Base-by-base conservation (phyloP, 2,113 vertebrate genomes). In the Perognathus longimembris region DNA sequence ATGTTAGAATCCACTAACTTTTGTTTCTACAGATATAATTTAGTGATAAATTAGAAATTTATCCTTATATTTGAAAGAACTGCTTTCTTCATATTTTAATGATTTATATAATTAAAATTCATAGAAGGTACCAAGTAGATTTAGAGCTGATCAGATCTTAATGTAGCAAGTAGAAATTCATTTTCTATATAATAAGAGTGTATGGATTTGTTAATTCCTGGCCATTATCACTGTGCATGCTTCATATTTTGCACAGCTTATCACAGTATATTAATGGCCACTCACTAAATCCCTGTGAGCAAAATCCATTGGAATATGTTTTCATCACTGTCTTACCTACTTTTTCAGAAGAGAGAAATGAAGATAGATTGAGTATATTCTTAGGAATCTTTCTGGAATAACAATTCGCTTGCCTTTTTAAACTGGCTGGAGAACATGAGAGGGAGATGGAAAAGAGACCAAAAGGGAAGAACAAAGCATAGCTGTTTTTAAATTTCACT, bases 321-420 rank as follows among this genome's bases (percentile, higher is more conserved):
- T 67, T 7, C 40, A 83, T 74, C 83, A 66, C 30, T 89, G 64
- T 85, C 59, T 92, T 79, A 67, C 34, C 57, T 64, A 45, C 32
- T 92, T 89, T 91, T 63, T 92, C 77, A 77, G 71, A 87, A 20
- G 40, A 93, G 50, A 94, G 34, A 89, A 95, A 78, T 69, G 76
- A 96, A 90, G 84, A 91, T 57, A 61, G 40, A 91, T 69, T 90
- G 67, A 77, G 18, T 64, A 66, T 89, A 81, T 89, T 84, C 57
- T 92, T 91, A 91, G 77, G 57, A 86, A 89, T 86, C n/a, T 94
- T 90, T 6, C 32, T 86, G 78, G 84, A 92, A 91, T 94, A 93
- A 81, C 93, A 94, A 89, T 88, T 92, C n/a, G 26, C 76, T 89
- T 88, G 38, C 38, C 57, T 92, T 61, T 61, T 61, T 24, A 75